Evolutionary conservation across 2,888 invertebrate genomes (phyloP).

Genomic region (Chrysolina americana): DNA sequence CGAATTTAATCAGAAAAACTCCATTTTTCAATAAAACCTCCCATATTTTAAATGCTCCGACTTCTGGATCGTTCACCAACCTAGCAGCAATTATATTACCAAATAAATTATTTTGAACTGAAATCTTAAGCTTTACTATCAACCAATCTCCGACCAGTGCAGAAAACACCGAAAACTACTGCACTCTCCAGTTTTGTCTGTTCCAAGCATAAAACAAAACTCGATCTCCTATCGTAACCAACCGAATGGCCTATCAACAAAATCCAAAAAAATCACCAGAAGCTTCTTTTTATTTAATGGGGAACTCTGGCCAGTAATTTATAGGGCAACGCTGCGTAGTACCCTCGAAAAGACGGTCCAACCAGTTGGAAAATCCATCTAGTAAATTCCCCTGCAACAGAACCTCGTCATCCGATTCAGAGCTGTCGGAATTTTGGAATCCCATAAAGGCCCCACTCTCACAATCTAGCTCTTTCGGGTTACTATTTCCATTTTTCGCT

Average conservation of each 20-base stretch:
- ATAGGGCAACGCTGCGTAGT: constrained; percentile 95
- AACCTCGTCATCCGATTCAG: constrained; percentile 73
- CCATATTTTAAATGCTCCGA: too few relatives aligned
- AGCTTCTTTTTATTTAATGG: constrained; percentile 76
- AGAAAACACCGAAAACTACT: background rate
- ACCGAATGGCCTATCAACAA: background rate
- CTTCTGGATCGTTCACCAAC: too few relatives aligned
- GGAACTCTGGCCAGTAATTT: constrained; percentile 98
- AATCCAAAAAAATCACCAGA: background rate
- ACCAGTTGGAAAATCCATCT: constrained; percentile 95
- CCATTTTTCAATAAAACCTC: background rate
- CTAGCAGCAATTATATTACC: background rate
- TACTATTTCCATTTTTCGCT: background rate
- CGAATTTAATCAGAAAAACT: background rate
- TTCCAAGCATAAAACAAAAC: constrained; percentile 10
- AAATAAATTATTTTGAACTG: background rate
- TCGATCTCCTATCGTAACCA: background rate
- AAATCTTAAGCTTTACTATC: background rate
- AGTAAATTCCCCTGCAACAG: constrained; percentile 75
- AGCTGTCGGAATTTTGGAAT: constrained; percentile 80
- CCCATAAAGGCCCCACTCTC: constrained; percentile 91
- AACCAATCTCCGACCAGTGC: background rate
- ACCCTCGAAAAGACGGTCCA: constrained; percentile 97
- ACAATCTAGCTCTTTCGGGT: constrained; percentile 71
- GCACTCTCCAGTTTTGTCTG: background rate